Conservation (phyloP, 2,113 vertebrate species). For the Mus pahari region DNA sequence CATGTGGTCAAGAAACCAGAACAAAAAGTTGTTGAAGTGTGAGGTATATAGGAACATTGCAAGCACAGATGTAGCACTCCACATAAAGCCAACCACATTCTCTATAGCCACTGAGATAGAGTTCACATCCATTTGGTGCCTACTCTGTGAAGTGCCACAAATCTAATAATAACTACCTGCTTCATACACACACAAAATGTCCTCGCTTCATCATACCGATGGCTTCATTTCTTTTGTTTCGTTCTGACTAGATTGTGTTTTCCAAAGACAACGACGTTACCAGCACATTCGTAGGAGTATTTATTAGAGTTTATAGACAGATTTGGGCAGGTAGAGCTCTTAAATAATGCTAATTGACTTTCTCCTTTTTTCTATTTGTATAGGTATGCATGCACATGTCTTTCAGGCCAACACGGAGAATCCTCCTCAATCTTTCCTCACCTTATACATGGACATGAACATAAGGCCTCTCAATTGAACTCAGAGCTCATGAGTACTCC, state of each 20-base stretch:
- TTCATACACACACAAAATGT: background rate
- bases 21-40: conserved; percentile 14
- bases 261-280: background rate
- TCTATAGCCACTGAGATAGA: background rate
- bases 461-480: background rate
- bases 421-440: background rate
- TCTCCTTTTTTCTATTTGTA: background rate
- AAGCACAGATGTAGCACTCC: background rate
- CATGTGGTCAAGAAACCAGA: conserved; percentile 65
- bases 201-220: background rate
- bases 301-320: background rate
- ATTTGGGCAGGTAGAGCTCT: background rate
- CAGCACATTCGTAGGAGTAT: background rate
- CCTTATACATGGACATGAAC: background rate
- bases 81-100: background rate
- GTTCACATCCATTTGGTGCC: background rate
- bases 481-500: background rate
- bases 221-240: background rate
- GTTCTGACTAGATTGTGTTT: background rate
- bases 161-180: background rate
- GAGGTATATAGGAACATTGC: background rate
- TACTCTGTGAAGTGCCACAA: background rate
- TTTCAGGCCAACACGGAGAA: background rate
- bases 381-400: background rate
- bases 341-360: background rate